Conservation (phyloP, 2,888 invertebrate species). For the Odiellus spinosus region DNA sequence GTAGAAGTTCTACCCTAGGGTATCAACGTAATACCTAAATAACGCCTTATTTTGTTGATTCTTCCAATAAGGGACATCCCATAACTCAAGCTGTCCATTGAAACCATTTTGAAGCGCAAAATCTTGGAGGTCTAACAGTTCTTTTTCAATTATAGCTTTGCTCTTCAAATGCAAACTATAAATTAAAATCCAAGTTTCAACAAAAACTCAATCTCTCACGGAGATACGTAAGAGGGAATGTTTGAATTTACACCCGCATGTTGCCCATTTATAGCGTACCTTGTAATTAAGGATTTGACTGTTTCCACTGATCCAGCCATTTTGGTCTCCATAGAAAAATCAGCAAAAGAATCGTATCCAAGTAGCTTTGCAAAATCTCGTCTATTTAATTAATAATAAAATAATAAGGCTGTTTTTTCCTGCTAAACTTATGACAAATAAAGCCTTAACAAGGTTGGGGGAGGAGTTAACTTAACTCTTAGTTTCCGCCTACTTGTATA, state of each 20-base stretch:
- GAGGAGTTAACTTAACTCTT: too few relatives aligned
- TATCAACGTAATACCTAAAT: constrained; percentile 11
- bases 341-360: constrained; percentile 60
- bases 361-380: constrained; percentile 53
- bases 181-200: too few relatives aligned
- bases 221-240: too few relatives aligned
- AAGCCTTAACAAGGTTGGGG: too few relatives aligned
- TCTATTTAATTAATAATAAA: too few relatives aligned
- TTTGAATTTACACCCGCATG: too few relatives aligned
- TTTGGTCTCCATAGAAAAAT: constrained; percentile 86
- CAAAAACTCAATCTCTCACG: too few relatives aligned
- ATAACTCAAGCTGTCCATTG: constrained; percentile 46
- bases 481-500: too few relatives aligned
- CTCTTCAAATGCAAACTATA: constrained; percentile 24
- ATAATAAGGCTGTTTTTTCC: too few relatives aligned
- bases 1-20: too few relatives aligned
- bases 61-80: constrained; percentile 79
- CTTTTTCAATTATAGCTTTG: constrained; percentile 51
- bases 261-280: too few relatives aligned
- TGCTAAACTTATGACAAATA: too few relatives aligned
- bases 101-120: constrained; percentile 31
- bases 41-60: constrained; percentile 42
- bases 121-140: constrained; percentile 38
- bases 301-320: constrained; percentile 68
- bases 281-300: constrained; percentile 50